phyloP scores from a whole-genome alignment of 2,797 vertebrate genomes.

The Smutsia gigantea region DNA sequence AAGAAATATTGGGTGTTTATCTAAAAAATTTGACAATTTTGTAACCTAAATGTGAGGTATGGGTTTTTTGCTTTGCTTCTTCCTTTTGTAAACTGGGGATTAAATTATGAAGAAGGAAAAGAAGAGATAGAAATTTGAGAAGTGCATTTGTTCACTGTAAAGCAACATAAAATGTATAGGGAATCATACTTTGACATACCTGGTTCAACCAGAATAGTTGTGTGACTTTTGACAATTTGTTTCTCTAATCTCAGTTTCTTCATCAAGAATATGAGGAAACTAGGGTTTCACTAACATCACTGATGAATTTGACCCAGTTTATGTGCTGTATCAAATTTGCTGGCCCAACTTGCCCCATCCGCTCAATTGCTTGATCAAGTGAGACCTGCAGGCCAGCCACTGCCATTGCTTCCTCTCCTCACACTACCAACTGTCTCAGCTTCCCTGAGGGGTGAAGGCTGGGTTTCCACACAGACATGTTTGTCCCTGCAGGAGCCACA shows the following conservation, averaged over 20 bases:
- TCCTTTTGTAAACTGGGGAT: neutral
- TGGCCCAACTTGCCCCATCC: too few species aligned
- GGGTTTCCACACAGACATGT: neutral
- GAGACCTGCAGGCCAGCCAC: neutral
- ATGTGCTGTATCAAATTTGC: neutral
- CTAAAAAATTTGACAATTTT: neutral
- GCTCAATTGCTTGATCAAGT: neutral
- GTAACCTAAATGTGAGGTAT: neutral
- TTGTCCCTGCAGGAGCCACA: neutral
- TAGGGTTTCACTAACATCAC: neutral
- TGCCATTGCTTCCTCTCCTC: neutral
- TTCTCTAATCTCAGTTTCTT: neutral
- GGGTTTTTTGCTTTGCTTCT: conserved; percentile 15
- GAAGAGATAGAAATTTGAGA: neutral
- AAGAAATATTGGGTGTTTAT: neutral
- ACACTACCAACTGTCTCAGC: neutral
- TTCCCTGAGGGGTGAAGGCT: neutral
- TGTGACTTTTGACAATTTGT: neutral
- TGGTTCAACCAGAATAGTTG: neutral
- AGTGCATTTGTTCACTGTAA: neutral
- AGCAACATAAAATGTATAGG: neutral
- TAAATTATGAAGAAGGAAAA: neutral
- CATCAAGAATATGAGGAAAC: neutral
- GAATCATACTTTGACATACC: neutral
- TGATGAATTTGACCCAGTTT: neutral